These are phyloP conservation scores for Tridacna gigas DNA, from an alignment of 2,888 invertebrate genomes.

Conservation along the genomic window DNA sequence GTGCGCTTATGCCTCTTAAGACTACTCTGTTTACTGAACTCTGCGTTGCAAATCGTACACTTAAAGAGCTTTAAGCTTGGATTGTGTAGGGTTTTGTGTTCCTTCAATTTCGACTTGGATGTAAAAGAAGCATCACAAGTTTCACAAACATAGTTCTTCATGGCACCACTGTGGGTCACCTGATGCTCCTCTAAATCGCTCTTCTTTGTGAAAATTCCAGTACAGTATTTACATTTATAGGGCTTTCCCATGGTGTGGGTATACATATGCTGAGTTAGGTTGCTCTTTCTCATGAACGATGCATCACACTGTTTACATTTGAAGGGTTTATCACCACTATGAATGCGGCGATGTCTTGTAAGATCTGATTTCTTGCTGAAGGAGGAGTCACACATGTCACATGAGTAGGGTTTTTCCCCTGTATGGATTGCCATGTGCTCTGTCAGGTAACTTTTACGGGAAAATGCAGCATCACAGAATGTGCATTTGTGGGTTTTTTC, in stretches of 20 bases:
- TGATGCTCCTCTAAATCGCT: conserved; percentile 24
- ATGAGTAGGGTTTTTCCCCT: conserved; percentile 11
- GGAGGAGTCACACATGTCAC: background rate
- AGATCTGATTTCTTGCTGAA: background rate
- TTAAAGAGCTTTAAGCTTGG: background rate
- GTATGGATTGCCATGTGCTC: conserved; percentile 16
- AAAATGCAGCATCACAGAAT: conserved; percentile 17
- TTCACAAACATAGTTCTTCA: conserved; percentile 6
- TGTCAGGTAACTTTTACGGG: conserved; percentile 5
- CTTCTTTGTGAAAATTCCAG: conserved; percentile 19
- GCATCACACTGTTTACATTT: conserved; percentile 19
- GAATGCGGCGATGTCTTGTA: background rate
- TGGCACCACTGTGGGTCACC: conserved; percentile 3
- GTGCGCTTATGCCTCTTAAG: background rate
- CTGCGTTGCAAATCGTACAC: background rate
- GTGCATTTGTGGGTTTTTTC: conserved; percentile 16
- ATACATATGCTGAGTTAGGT: conserved; percentile 4
- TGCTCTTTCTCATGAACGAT: conserved; percentile 7
- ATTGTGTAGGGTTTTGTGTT: conserved; percentile 8
- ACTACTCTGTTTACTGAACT: conserved; percentile 2
- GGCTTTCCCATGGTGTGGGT: background rate
- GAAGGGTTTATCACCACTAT: background rate
- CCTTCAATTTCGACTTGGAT: conserved; percentile 8
- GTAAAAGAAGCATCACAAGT: conserved; percentile 16
- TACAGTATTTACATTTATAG: conserved; percentile 6